Evolutionary conservation across 2,888 invertebrate genomes (phyloP).

Genomic region (Chrysopilus asiliformis): DNA sequence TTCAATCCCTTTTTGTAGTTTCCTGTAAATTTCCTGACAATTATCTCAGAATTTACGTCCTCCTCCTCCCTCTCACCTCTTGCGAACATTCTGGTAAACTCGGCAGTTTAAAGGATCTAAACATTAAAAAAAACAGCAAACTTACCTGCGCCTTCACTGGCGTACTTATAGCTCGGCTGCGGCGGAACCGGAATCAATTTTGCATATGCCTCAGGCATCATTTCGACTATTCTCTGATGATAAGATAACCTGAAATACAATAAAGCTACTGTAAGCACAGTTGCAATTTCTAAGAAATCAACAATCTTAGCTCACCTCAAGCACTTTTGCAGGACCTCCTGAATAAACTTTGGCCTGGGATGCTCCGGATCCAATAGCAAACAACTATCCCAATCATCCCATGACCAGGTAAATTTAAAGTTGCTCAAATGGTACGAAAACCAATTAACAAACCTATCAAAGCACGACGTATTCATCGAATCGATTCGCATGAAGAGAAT

Average conservation of each 20-base stretch:
- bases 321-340: conserved; percentile 80
- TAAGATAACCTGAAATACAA: conserved; percentile 64
- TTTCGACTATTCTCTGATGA: conserved; percentile 83
- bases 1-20: too few species aligned
- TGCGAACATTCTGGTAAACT: too few species aligned
- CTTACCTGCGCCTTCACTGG: conserved; percentile 79
- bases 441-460: conserved; percentile 95
- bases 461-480: conserved; percentile 91
- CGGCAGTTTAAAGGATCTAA: conserved; percentile 28
- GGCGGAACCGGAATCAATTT: conserved; percentile 74
- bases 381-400: conserved; percentile 92
- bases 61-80: too few species aligned
- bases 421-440: conserved; percentile 97
- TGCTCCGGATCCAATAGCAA: conserved; percentile 73
- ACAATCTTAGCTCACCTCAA: conserved; percentile 50
- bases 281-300: conserved; percentile 5
- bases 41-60: too few species aligned
- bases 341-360: conserved; percentile 88
- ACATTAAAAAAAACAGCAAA: conserved; percentile 28
- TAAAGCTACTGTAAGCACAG: conserved; percentile 2
- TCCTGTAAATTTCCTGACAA: too few species aligned
- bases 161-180: conserved; percentile 80
- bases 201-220: conserved; percentile 77
- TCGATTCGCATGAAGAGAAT: conserved; percentile 92
- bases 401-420: conserved; percentile 98